phyloP scores from a whole-genome alignment of 1,140 invertebrate genomes.

The Andricus grossulariae region DNA sequence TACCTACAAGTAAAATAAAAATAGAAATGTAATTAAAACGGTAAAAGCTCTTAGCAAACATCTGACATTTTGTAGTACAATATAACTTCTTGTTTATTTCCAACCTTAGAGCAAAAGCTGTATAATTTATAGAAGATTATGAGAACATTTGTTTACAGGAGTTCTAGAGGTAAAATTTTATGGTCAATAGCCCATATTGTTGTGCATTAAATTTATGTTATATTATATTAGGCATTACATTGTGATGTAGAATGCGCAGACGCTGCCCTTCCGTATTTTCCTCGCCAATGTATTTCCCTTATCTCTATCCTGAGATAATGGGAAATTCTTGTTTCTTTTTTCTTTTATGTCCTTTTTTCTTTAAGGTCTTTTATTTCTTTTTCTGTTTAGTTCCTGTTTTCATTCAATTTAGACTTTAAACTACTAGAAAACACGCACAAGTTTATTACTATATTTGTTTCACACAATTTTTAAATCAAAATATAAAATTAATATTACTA shows the following conservation, averaged over 20 bases:
- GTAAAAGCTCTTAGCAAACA: not conserved
- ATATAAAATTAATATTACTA: too few relatives aligned
- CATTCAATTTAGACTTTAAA: not conserved
- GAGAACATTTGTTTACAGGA: not conserved
- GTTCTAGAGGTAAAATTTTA: not conserved
- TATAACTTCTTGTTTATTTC: not conserved
- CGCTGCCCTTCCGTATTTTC: not conserved
- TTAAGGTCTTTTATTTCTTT: not conserved
- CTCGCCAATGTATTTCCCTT: not conserved
- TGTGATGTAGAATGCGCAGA: not conserved
- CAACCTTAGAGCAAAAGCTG: not conserved
- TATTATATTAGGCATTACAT: too few relatives aligned
- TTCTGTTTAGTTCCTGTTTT: conserved; percentile 7
- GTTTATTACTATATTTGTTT: not conserved
- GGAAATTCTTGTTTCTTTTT: not conserved
- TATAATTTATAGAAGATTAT: conserved; percentile 10
- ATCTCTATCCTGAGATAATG: not conserved
- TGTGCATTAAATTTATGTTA: not conserved
- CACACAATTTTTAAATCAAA: too few relatives aligned
- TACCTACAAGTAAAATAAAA: too few relatives aligned
- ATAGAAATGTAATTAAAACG: too few relatives aligned
- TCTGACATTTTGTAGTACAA: not conserved
- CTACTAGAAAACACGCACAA: not conserved
- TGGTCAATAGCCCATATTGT: not conserved
- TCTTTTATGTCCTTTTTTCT: not conserved